Base-by-base conservation (phyloP, 2,113 vertebrate genomes). In the Bufo bufo region DNA sequence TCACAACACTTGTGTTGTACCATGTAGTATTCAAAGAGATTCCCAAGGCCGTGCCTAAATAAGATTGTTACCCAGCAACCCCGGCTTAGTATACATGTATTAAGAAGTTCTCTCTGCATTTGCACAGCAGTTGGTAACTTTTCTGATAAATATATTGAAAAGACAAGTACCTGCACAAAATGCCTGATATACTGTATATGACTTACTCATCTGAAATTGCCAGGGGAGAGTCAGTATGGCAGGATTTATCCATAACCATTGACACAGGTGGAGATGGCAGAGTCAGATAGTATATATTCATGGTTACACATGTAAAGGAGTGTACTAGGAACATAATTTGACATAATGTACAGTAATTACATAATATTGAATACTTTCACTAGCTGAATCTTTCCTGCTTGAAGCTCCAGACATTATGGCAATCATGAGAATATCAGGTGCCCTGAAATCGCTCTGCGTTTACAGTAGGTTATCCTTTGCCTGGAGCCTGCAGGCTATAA, bases 21-120 rank as follows among this genome's bases (percentile, higher is more conserved):
- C 58, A 45, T 23, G 50, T 78, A n/a, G 10, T 54, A 13, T n/a
- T 54, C 77, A 54, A 54, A n/a, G 49, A 78, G 50, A 81, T 59
- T 81, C 78, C 56, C 78, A 81, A 81, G 33, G 78, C 45, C 56
- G 45, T 19, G 12, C 78, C 45, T 33, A 81, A 59, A 61, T 59
- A 81, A 59, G 7, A 61, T 81, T 56, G 78, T 81, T 81, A 81
- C 78, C 16, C 54, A 23, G 78, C 58, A 81, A 61, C 78, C 56
- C 14, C 33, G 6, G 23, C 58, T 59, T 59, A 61, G 56, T 16
- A 47, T 47, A 33, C 23, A 61, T 20, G 58, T 45, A 58, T 45
- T 81, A 10, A 81, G 79, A 11, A 33, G 4, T 59, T 81, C 14
- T 59, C 43, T 47, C 16, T 6, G 33, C 58, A 47, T 10, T 43